phyloP scores from a whole-genome alignment of 2,113 vertebrate species.

The Isurus oxyrinchus region DNA sequence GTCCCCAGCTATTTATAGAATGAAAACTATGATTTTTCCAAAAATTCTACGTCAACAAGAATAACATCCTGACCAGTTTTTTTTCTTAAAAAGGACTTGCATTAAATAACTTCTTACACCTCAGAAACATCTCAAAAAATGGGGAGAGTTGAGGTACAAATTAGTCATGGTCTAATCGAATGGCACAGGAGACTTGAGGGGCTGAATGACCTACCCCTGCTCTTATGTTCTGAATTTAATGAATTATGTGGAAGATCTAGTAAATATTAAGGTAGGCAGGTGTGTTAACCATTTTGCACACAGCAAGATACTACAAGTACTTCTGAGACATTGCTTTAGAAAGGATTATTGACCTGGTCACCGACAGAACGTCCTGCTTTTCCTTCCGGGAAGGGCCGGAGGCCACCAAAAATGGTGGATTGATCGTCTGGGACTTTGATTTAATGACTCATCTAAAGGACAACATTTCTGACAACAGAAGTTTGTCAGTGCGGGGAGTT shows the following conservation, averaged over 20 bases:
- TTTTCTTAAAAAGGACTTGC: not conserved
- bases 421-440: not conserved
- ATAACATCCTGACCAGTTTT: not conserved
- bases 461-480: not conserved
- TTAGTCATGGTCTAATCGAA: not conserved
- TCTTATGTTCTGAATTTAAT: not conserved
- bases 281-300: not conserved
- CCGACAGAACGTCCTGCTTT: not conserved
- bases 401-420: not conserved
- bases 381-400: not conserved
- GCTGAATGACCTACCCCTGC: not conserved
- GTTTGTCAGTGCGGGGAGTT: not conserved
- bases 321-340: not conserved
- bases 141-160: not conserved
- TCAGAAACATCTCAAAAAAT: not conserved
- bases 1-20: not conserved
- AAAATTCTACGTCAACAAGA: not conserved
- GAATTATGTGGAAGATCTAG: not conserved
- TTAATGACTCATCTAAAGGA: not conserved
- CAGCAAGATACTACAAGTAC: not conserved
- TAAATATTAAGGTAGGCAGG: not conserved
- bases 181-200: not conserved
- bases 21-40: not conserved
- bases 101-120: not conserved
- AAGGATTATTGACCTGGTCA: not conserved